Evolutionary conservation across 2,113 vertebrate species (phyloP), one percentile per base, ranked within the genome.

Genomic region (Hystrix cristata): DNA sequence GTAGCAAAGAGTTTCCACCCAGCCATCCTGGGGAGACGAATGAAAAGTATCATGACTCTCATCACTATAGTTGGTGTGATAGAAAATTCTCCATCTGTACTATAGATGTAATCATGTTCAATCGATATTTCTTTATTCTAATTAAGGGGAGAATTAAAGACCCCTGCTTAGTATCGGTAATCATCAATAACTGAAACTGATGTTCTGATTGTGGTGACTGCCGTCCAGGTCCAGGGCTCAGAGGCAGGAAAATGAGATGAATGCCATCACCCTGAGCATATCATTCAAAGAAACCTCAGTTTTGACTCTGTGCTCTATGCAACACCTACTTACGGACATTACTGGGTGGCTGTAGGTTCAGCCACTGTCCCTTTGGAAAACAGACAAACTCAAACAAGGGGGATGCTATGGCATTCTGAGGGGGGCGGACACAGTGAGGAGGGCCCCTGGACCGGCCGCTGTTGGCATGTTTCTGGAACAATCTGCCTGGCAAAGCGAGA

Each of bases 371-470:
- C 1, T 51, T 2, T 31, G 67, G 60, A 55, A 86, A 57, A 18
- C 0, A 65, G 64, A 55, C 19, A 57, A 31, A 38, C 29, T 64
- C 38, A 6, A 18, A 57, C 4, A 18, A 27, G 18, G 46, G 11
- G n/a, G 3, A 7, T 29, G 25, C 29, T 1, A 0, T 2, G 5
- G 13, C 8, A 0, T 55, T 31, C 29, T 21, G 6, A 46, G 51
- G 11, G 55, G 31, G 15, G 69, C 23, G 34, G 27, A 5, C 43
- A 31, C 29, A 0, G 25, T 34, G 7, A 7, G 69, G n/a, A 13
- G 59, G 14, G 15, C 71, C 64, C 57, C 16, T 6, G 4, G 27
- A 3, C 23, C 18, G n/a, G 81, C 48, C n/a, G 72, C 21, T 0
- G 1, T 51, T 48, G 3, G 57, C 27, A 69, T 48, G 51, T 79